Percentiles rank a stretch among this genome's conserved stretches.
phyloP scores from a whole-genome alignment of 2,797 vertebrate genomes.

The Hydrophis major region DNA sequence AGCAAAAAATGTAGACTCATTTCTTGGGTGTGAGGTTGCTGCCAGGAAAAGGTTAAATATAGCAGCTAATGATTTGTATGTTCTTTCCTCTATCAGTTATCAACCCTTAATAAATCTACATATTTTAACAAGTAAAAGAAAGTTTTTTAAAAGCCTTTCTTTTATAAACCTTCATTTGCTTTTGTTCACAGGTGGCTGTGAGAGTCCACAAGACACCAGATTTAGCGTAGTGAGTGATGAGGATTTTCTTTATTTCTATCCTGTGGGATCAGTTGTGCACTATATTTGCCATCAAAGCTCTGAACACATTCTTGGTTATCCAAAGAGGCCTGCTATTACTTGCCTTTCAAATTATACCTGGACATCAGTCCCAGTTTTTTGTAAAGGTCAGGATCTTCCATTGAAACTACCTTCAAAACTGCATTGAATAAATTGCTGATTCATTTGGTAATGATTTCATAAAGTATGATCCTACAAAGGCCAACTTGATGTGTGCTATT shows the following conservation, averaged over 20 bases:
- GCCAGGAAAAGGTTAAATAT: not conserved
- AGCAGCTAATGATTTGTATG: not conserved
- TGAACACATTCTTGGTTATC: not conserved
- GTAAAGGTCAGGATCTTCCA: conserved; percentile 62
- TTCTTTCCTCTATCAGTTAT: not conserved
- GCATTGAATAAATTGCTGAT: not conserved
- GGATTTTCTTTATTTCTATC: not conserved
- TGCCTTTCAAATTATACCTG: conserved; percentile 60
- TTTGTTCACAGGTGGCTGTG: conserved; percentile 45
- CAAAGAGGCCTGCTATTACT: not conserved
- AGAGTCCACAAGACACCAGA: not conserved
- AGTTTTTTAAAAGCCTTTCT: not conserved
- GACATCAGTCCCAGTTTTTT: conserved; percentile 51
- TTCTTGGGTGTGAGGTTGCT: not conserved
- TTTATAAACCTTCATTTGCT: not conserved
- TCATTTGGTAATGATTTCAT: not conserved
- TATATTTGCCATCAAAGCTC: conserved; percentile 50
- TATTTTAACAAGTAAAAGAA: not conserved
- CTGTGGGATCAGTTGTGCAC: not conserved
- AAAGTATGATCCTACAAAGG: not conserved
- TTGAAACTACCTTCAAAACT: conserved; percentile 10
- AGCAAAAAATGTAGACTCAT: not conserved
- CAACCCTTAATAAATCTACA: not conserved
- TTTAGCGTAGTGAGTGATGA: not conserved
- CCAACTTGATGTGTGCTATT: not conserved